phyloP scores from a whole-genome alignment of 2,888 invertebrate species.

The Macaria notata region DNA sequence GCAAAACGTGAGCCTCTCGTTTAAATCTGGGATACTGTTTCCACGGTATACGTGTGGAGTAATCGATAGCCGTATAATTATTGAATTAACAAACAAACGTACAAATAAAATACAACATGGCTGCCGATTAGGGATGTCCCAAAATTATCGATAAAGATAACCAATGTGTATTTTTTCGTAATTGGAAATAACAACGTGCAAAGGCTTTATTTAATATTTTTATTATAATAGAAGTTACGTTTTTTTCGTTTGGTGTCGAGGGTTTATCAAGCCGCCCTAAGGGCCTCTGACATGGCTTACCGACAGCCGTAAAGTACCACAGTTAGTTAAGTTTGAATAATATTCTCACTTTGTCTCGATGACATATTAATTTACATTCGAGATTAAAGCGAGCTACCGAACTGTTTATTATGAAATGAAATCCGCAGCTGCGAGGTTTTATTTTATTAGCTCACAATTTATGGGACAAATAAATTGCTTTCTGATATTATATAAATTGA shows the following conservation, averaged over 20 bases:
- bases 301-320: no score
- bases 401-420: conserved; percentile 18
- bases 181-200: background rate
- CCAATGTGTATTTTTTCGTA: no score
- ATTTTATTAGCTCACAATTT: background rate
- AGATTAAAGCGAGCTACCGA: conserved; percentile 21
- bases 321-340: conserved; percentile 15
- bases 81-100: conserved; percentile 36
- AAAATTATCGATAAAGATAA: conserved; percentile 16
- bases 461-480: background rate
- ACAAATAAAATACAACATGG: conserved; percentile 23
- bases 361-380: conserved; percentile 23
- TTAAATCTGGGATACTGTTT: background rate
- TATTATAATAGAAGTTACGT: background rate
- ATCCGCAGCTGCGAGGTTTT: background rate
- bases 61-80: conserved; percentile 37
- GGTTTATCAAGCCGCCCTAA: no score
- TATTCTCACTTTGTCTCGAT: conserved; percentile 16
- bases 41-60: no score
- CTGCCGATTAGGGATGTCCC: conserved; percentile 28
- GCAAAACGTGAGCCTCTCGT: no score
- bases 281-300: no score
- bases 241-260: no score
- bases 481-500: background rate
- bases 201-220: background rate